phyloP scores from a whole-genome alignment of 2,888 invertebrate genomes.

The Eupithecia centaureata region DNA sequence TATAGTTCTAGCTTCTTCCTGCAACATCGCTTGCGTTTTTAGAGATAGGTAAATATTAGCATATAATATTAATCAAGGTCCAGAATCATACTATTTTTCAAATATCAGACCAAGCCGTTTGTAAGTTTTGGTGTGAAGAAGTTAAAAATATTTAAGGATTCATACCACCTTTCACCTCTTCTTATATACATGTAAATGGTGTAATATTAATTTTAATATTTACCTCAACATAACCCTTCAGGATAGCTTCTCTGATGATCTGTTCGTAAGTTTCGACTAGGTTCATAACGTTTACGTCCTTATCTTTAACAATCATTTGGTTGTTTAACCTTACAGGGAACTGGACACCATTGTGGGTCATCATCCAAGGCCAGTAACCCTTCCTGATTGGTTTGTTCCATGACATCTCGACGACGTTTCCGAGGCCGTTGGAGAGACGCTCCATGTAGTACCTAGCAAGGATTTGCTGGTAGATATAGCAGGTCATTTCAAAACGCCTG shows the following conservation, averaged over 20 bases:
- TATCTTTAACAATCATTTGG: conserved; percentile 61
- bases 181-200: too few relatives aligned
- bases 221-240: conserved; percentile 80
- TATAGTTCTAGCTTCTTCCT: background rate
- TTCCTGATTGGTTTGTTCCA: conserved; percentile 71
- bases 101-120: too few relatives aligned
- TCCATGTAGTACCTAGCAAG: conserved; percentile 85
- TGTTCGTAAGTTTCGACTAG: conserved; percentile 74
- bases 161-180: too few relatives aligned
- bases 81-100: background rate
- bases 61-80: background rate
- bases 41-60: background rate
- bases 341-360: conserved; percentile 81
- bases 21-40: background rate
- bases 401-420: conserved; percentile 70
- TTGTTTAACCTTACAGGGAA: conserved; percentile 80
- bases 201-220: background rate
- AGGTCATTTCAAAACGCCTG: conserved; percentile 82
- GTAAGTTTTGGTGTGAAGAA: too few relatives aligned
- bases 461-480: conserved; percentile 86
- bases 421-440: conserved; percentile 79
- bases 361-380: conserved; percentile 85
- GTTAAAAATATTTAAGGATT: background rate
- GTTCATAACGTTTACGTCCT: conserved; percentile 58
- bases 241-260: conserved; percentile 84